Evolutionary conservation across 2,113 vertebrate genomes (phyloP), one percentile per base, ranked within the genome.

Genomic region (Daboia siamensis): DNA sequence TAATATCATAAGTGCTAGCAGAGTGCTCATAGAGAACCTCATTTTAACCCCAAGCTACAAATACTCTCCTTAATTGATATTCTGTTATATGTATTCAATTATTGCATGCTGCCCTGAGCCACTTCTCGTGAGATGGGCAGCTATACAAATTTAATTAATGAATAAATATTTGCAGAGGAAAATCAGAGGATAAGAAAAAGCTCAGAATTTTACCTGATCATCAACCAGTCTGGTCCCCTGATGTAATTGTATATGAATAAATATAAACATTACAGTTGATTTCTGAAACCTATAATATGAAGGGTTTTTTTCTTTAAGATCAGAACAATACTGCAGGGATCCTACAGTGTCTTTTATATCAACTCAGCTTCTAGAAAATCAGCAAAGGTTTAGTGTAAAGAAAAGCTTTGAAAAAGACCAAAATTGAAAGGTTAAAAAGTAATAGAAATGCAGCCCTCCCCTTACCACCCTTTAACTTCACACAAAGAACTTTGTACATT

Each of bases 371-470:
- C 94, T 92, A 94, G 26, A 94, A 93, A 85, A 90, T 90, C 95
- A 93, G 69, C 59, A 88, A 89, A 52, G n/a, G 90, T 93, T 94
- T 94, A 64, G 91, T 94, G 91, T 84, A 90, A n/a, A 64, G 54
- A 94, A 90, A 88, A 2, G 85, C 91, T 95, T 95, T 94, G 80
- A 88, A 94, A 94, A 90, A 51, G 87, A 23, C 11, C 61, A 64
- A 86, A 94, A 20, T 44, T 59, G 33, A 93, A 94, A 96, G 90
- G 92, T 95, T 95, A 93, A 95, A 95, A 95, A 46, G 48, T 74
- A 20, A 29, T 61, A 12, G 91, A 74, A n/a, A 2, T 94, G 69
- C 88, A 52, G 9, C 29, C n/a, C 46, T 24, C 56, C 46, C 57
- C 3, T 48, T 48, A 44, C 26, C 88, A 57, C 94, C 95, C n/a